A percentile compares a stretch with the other conserved stretches of the same genome.
Conservation (phyloP, 2,888 invertebrate species). For the Nemapogon koenigi region DNA sequence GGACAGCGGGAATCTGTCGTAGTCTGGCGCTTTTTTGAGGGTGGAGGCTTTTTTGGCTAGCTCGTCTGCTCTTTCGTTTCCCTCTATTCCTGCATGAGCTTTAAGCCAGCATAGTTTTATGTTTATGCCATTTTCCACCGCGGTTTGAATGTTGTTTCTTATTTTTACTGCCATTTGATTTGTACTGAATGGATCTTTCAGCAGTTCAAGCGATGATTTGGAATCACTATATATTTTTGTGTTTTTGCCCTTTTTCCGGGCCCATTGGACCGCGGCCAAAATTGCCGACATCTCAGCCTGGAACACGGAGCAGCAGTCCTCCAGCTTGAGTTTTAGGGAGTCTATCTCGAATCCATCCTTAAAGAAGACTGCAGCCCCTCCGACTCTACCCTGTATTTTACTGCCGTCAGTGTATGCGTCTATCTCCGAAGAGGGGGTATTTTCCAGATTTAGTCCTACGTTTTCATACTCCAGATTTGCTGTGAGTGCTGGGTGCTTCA, state of each 20-base stretch:
- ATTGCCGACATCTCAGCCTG: conserved; percentile 5
- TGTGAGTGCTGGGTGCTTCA: conserved; percentile 10
- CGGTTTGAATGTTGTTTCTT: not conserved
- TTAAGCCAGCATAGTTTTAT: not conserved
- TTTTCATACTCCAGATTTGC: not conserved
- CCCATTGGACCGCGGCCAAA: too few species aligned
- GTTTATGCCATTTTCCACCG: too few species aligned
- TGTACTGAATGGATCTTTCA: not conserved
- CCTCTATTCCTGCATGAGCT: not conserved
- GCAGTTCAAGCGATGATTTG: not conserved
- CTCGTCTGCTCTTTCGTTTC: conserved; percentile 6
- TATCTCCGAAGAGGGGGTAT: conserved; percentile 4
- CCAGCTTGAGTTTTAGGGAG: conserved; percentile 6
- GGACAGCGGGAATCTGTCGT: not conserved
- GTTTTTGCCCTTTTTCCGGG: too few species aligned
- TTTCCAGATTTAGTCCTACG: conserved; percentile 3
- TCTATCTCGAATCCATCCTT: conserved; percentile 2
- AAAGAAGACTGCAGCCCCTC: conserved; percentile 8
- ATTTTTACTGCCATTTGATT: not conserved
- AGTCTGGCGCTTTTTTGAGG: not conserved
- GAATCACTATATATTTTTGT: conserved; percentile 1
- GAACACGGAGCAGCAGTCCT: conserved; percentile 11
- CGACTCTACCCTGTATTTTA: conserved; percentile 10
- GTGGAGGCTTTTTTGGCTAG: not conserved
- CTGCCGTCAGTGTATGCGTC: conserved; percentile 12